Conservation (phyloP, 2,888 invertebrate genomes). For the Chrysolina americana region DNA sequence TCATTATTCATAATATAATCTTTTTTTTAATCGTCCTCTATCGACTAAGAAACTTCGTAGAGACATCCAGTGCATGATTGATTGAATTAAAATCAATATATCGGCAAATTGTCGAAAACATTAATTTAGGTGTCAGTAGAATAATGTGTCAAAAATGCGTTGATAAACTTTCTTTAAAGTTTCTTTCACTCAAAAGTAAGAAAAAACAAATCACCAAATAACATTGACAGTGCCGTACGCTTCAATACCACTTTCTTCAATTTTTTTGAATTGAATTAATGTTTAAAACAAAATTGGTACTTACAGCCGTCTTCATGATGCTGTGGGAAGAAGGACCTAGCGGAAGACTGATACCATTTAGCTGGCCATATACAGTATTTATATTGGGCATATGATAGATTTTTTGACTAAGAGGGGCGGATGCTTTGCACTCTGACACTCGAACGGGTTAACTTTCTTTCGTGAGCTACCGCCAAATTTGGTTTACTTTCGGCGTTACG, state of each 20-base stretch:
- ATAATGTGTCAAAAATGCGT: too few species aligned
- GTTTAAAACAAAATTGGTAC: constrained; percentile 40
- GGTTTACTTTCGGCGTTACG: constrained; percentile 62
- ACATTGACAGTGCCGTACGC: background rate
- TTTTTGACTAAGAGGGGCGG: constrained; percentile 59
- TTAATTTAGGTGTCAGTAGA: too few species aligned
- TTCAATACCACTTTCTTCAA: background rate
- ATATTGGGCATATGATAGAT: constrained; percentile 57
- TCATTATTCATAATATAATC: too few species aligned
- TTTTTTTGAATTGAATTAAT: background rate
- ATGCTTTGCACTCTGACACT: constrained; percentile 38
- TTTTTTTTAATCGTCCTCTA: too few species aligned
- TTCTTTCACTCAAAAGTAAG: too few species aligned
- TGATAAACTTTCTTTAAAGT: too few species aligned
- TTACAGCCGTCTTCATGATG: constrained; percentile 65
- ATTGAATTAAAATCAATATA: too few species aligned
- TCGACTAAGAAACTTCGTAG: too few species aligned
- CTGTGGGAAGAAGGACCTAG: constrained; percentile 53
- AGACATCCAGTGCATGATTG: too few species aligned
- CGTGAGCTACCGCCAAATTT: constrained; percentile 57
- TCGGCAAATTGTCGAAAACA: too few species aligned
- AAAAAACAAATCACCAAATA: too few species aligned
- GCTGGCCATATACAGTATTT: constrained; percentile 56
- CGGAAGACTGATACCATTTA: constrained; percentile 63
- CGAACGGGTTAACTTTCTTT: constrained; percentile 31